Base-by-base conservation (phyloP, 2,888 invertebrate species). In the Ellobium chinense region DNA sequence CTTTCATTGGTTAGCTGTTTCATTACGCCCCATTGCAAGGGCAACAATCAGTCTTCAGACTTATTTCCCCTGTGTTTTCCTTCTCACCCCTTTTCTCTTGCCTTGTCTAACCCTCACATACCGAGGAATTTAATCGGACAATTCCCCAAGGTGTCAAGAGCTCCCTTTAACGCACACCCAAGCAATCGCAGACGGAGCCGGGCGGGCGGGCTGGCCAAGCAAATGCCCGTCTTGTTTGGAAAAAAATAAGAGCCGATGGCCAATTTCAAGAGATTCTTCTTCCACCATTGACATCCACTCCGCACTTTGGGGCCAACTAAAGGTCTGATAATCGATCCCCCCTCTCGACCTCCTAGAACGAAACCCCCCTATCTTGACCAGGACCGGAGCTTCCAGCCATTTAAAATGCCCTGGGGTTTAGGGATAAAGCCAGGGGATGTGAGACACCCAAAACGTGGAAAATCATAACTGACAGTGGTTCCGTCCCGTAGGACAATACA, bases 321-420 rank as follows among this genome's bases (percentile, higher is more conserved):
- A 31, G 70, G 54, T 70, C 56, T 56, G 70, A 5, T 56, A 56
- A 70, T 70, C 70, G 29, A 54, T 56, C 29, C n/a, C 56, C 46
- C 29, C 18, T 9, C n/a, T 34, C n/a, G 27, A 46, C 56, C 27
- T 21, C n/a, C 70, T 21, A n/a, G n/a, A n/a, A n/a, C n/a, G n/a
- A n/a, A n/a, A n/a, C n/a, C n/a, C n/a, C n/a, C n/a, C n/a, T n/a
- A n/a, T n/a, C n/a, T n/a, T n/a, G n/a, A n/a, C n/a, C n/a, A n/a
- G n/a, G n/a, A n/a, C n/a, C n/a, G n/a, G n/a, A n/a, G n/a, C n/a
- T n/a, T n/a, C n/a, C n/a, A n/a, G n/a, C n/a, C n/a, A n/a, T n/a
- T n/a, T n/a, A n/a, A n/a, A n/a, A n/a, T n/a, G n/a, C n/a, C n/a
- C n/a, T n/a, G n/a, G n/a, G n/a, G n/a, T n/a, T n/a, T n/a, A n/a